Base-by-base conservation (phyloP, 2,113 vertebrate species). In the Sander lucioperca region DNA sequence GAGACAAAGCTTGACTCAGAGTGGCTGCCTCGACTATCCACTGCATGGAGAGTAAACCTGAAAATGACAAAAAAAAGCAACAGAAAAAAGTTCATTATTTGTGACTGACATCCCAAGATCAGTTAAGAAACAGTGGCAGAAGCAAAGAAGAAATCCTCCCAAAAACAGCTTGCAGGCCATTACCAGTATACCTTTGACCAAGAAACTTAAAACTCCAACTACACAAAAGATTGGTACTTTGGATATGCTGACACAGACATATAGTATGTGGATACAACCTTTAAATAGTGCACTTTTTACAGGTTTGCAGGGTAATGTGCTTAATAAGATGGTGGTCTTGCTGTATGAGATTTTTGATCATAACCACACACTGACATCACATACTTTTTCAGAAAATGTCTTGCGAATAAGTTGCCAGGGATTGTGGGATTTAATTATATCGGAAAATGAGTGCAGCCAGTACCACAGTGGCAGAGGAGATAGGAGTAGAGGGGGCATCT, bases 1-100 rank as follows among this genome's bases (percentile, higher is more conserved):
- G 97, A 97, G 76, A 99, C 97, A 0, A 96, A 97, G 92, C 97
- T 99, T 21, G 96, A 94, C 70, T 99, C 97, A 0, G 98, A 99
- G 72, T 95, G 96, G 79, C 97, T 96, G 4, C 98, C 98, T 53
- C 97, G 96, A 0, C 97, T 99, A 73, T 99, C 98, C 93, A 99
- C 95, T 0, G 98, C 98, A 0, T 96, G 96, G 6, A 99, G 96
- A 50, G 97, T 99, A 74, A 99, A 99, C 84, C 98, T 99, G 64
- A 69, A 81, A 33, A 68, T 6, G 27, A 82, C 10, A 53, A 33
- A 33, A 45, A 45, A 59, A 53, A 30, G 6, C n/a, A 65, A 53
- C 12, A 56, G n/a, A 59, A 59, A 10, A 8, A 68, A 6, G 15
- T 39, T 33, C 23, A 59, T 78, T 12, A 71, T 12, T 58, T 50